Percentiles rank a stretch among this genome's conserved stretches.
phyloP scores from a whole-genome alignment of 2,888 invertebrate genomes.

The Nephrotoma guestfalica region DNA sequence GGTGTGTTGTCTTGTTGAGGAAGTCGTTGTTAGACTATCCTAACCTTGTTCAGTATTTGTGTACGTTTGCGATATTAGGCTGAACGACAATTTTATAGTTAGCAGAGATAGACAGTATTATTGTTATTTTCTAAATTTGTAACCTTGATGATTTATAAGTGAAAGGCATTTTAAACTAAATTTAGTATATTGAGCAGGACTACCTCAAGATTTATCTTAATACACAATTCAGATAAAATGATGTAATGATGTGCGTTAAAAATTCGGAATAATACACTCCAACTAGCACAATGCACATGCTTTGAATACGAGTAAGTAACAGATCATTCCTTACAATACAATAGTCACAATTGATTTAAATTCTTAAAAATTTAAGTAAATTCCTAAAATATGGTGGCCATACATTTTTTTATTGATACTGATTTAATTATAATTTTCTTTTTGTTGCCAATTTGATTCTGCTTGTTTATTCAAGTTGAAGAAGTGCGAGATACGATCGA shows the following conservation, averaged over 20 bases:
- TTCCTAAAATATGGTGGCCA: not conserved
- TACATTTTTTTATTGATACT: not conserved
- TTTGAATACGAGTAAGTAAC: not conserved
- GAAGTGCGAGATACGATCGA: not conserved
- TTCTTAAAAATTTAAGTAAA: not conserved
- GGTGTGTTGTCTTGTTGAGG: not conserved
- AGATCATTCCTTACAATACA: not conserved
- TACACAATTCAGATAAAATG: not conserved
- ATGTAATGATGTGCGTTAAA: not conserved
- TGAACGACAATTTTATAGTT: not conserved
- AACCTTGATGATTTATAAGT: not conserved
- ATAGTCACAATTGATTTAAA: not conserved
- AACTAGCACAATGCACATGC: not conserved
- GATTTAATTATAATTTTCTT: not conserved
- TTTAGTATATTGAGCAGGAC: not conserved
- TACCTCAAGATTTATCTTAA: not conserved
- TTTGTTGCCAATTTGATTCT: too few species aligned
- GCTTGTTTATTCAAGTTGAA: not conserved
- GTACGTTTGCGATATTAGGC: not conserved
- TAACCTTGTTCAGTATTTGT: not conserved
- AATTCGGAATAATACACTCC: not conserved
- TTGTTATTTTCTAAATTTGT: not conserved
- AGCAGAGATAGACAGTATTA: not conserved
- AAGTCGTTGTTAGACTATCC: not conserved
- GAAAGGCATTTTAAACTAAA: not conserved